Percentiles rank a stretch among this genome's conserved stretches.
Evolutionary conservation across 2,113 vertebrate genomes (phyloP).

Genomic region (Nesogale talazaci): DNA sequence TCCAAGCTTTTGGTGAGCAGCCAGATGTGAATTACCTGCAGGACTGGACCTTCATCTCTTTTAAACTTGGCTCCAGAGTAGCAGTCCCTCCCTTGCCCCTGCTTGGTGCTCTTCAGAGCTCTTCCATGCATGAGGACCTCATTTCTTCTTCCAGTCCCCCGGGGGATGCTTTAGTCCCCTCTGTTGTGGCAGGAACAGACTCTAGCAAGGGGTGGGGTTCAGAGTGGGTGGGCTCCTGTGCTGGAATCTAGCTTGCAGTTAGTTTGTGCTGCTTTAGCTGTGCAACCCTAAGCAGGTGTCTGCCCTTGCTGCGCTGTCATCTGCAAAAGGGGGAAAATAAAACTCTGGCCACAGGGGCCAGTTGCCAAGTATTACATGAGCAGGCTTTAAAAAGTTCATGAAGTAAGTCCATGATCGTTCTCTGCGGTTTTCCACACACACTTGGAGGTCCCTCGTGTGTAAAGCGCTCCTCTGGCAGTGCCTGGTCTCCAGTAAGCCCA

Average conservation of each 20-base stretch:
- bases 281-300: background rate
- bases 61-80: background rate
- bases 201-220: background rate
- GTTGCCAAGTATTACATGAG: background rate
- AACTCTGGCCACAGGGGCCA: background rate
- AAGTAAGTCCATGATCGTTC: too few species aligned
- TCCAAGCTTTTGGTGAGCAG: background rate
- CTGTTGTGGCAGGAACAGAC: background rate
- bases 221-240: background rate
- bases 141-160: background rate
- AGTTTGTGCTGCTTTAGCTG: background rate
- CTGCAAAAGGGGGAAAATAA: background rate
- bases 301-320: background rate
- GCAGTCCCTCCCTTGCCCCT: background rate
- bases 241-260: background rate
- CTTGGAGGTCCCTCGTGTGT: too few species aligned
- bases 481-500: background rate
- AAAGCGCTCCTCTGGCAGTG: background rate
- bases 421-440: too few species aligned
- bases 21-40: background rate
- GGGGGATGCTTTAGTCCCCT: background rate
- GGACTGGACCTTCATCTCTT: background rate
- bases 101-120: background rate
- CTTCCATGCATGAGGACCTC: background rate
- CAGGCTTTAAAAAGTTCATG: too few species aligned